phyloP scores from a whole-genome alignment of 2,113 vertebrate genomes.

The Engystomops pustulosus region DNA sequence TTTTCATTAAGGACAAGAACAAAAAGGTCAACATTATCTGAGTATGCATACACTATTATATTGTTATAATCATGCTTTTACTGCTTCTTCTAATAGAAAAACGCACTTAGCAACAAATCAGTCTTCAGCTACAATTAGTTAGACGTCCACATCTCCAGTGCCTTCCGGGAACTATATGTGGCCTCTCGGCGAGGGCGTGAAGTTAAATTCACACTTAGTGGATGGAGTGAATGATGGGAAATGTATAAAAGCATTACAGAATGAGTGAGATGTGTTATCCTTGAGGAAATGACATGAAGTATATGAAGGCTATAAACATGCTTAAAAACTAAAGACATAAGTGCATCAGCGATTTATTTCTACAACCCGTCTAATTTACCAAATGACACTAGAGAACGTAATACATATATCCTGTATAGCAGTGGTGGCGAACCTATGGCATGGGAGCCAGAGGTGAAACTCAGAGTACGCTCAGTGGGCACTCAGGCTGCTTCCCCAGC shows the following conservation, averaged over 20 bases:
- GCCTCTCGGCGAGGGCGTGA: not conserved
- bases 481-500: no score
- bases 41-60: not conserved
- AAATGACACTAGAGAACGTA: no score
- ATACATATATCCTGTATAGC: no score
- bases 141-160: not conserved
- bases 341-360: no score
- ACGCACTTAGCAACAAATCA: conserved; percentile 14
- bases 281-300: conserved; percentile 3
- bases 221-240: not conserved
- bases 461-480: no score
- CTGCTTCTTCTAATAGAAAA: conserved; percentile 18
- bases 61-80: not conserved
- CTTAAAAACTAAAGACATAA: not conserved
- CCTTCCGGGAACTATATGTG: conserved; percentile 15
- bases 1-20: not conserved
- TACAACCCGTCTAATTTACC: no score
- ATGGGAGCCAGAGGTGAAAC: no score
- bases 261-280: conserved; percentile 12
- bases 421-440: no score
- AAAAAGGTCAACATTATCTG: conserved; percentile 11
- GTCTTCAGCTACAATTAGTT: conserved; percentile 23
- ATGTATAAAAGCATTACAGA: conserved; percentile 18
- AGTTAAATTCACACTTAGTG: conserved; percentile 2
- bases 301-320: conserved; percentile 2